Evolutionary conservation across 2,888 invertebrate species (phyloP), one percentile per base, ranked within the genome.

Genomic region (Silvanus unidentatus): DNA sequence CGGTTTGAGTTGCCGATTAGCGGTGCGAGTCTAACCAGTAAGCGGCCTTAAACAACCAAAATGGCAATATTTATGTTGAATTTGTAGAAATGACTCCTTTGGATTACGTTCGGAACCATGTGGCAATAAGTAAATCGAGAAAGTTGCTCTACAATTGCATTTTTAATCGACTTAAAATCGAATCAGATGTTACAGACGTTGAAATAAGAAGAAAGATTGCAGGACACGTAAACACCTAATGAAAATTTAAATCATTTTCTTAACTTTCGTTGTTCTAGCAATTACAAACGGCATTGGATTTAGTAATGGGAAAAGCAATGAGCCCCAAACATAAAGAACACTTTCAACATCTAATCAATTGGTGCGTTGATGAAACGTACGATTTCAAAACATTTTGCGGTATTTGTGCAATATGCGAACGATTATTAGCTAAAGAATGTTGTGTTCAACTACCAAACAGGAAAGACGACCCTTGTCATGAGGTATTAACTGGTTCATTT

Each of bases 331-430:
- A 83, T 55, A 70, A 69, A 1, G 58, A 52, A 1, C 66, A 73
- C 36, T 77, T 82, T 50, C 67, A 67, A 37, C 53, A 55, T 1
- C 59, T 79, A 15, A 72, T 84, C 58, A 74, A 75, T 14, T 81
- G 80, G 79, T 63, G 70, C 0, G 72, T 70, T 1, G 75, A 66
- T 1, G 73, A 75, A 16, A 69, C 74, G 0, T 62, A 84, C 36
- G 81, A 83, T 60, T 89, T 86, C 65, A 77, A 86, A 14, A 80
- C 81, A 1, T 90, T 88, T 83, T 86, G 87, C 60, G 88, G 89
- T 0, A 70, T 91, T 29, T 84, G 86, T 52, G 87, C 88, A 0
- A 75, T 86, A 42, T 82, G 84, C 50, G 91, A 91, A 66, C 75
- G 91, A 41, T 72, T 84, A 55, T 74, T 81, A 37, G 82, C 83